Conservation (phyloP, 2,888 invertebrate species). For the Cephonodes hylas region DNA sequence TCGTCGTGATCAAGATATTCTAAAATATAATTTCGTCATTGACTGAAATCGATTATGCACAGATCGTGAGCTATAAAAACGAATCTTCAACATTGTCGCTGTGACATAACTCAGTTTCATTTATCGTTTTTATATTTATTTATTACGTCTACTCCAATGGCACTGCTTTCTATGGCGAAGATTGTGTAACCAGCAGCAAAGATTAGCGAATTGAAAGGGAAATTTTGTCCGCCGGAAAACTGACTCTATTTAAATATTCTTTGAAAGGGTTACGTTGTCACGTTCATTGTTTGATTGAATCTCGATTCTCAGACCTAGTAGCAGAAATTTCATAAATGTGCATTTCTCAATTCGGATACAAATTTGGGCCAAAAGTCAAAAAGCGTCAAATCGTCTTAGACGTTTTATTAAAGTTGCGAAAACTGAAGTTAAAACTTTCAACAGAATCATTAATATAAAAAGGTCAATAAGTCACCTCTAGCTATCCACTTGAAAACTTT, state of each 20-base stretch:
- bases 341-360: too few relatives aligned
- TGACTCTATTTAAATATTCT: neutral
- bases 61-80: conserved; percentile 12
- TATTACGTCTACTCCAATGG: conserved; percentile 7
- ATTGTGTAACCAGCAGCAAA: neutral
- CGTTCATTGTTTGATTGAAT: too few relatives aligned
- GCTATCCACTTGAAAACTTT: neutral
- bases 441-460: neutral
- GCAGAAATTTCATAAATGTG: too few relatives aligned
- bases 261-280: too few relatives aligned
- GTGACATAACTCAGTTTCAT: conserved; percentile 8
- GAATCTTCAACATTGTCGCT: neutral
- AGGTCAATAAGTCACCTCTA: neutral
- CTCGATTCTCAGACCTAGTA: too few relatives aligned
- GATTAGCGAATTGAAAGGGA: neutral
- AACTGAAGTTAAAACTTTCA: neutral
- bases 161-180: neutral
- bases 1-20: conserved; percentile 1
- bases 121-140: conserved; percentile 15
- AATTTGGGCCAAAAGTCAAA: too few relatives aligned
- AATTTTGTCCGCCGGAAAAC: neutral
- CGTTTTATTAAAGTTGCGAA: neutral
- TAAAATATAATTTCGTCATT: conserved; percentile 3
- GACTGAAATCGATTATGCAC: conserved; percentile 10
- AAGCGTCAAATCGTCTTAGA: neutral